Evolutionary conservation across 2,113 vertebrate genomes (phyloP).

Genomic region (Brachypteracias leptosomus): DNA sequence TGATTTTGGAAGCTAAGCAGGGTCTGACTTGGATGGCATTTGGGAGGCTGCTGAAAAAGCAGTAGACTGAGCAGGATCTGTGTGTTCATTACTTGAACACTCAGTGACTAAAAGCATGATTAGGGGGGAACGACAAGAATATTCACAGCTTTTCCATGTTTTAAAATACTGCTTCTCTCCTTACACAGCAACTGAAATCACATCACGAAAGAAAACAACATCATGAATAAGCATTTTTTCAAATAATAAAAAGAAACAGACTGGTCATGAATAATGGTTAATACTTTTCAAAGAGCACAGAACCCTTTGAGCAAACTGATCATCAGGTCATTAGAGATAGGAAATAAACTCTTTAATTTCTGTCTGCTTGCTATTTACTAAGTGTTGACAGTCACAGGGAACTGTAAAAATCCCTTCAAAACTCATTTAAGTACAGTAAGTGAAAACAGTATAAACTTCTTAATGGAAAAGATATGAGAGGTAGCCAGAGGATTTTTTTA

Average conservation of each 20-base stretch:
- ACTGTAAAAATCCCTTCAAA: slow-evolving; percentile 7
- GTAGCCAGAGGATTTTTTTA: not conserved
- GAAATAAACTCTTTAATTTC: slow-evolving; percentile 21
- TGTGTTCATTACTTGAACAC: not conserved
- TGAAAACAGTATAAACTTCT: not conserved
- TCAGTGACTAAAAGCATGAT: not conserved
- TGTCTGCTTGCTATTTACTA: not conserved
- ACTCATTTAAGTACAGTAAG: not conserved
- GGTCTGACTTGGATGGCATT: not conserved
- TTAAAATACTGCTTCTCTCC: not conserved
- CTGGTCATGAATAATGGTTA: not conserved
- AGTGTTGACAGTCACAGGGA: not conserved
- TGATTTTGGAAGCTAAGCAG: slow-evolving; percentile 38
- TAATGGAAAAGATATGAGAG: not conserved
- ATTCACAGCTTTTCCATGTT: not conserved
- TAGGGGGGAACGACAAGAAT: not conserved
- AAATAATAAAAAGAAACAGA: not conserved
- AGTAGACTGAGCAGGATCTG: not conserved
- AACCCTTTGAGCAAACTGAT: not conserved
- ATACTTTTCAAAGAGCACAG: not conserved
- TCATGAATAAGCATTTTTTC: not conserved
- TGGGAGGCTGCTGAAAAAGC: not conserved
- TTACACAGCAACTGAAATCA: not conserved
- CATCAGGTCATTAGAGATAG: not conserved
- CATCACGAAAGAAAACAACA: not conserved